Conservation (phyloP, 2,797 vertebrate species). For the Lycodopsis pacificus region DNA sequence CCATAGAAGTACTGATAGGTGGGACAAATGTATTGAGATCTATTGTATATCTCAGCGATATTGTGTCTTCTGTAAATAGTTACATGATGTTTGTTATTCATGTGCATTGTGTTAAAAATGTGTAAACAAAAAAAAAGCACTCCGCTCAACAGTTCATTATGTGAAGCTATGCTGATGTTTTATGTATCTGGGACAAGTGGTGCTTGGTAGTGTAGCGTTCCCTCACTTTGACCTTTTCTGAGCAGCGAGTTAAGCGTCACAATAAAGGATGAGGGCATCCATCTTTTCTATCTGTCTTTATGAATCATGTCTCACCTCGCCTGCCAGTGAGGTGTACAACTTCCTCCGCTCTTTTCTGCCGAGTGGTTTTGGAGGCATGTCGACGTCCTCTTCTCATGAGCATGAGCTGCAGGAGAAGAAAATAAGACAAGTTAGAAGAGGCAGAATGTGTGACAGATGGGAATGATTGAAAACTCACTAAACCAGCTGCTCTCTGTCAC, state of each 20-base stretch:
- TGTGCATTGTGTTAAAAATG: background rate
- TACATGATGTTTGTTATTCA: background rate
- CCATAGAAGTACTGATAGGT: no score
- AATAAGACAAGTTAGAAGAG: background rate
- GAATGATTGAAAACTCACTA: background rate
- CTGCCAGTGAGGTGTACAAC: conserved; percentile 76
- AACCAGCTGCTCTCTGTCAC: background rate
- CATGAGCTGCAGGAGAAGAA: conserved; percentile 31
- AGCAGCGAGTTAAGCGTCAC: background rate
- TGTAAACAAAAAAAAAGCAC: no score
- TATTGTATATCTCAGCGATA: background rate
- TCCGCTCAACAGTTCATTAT: no score
- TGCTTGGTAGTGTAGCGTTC: background rate
- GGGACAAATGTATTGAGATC: background rate
- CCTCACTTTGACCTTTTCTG: background rate
- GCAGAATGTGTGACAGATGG: background rate
- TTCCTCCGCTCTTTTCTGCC: conserved; percentile 63
- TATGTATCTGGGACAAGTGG: background rate
- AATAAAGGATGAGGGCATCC: background rate
- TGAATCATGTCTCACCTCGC: conserved; percentile 84
- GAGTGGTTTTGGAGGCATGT: conserved; percentile 74
- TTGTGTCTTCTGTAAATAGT: background rate
- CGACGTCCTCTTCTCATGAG: conserved; percentile 42
- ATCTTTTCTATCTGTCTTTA: background rate
- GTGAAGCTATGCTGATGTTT: background rate